Conservation (phyloP, 1,140 invertebrate genomes). For the Coptotermes formosanus region DNA sequence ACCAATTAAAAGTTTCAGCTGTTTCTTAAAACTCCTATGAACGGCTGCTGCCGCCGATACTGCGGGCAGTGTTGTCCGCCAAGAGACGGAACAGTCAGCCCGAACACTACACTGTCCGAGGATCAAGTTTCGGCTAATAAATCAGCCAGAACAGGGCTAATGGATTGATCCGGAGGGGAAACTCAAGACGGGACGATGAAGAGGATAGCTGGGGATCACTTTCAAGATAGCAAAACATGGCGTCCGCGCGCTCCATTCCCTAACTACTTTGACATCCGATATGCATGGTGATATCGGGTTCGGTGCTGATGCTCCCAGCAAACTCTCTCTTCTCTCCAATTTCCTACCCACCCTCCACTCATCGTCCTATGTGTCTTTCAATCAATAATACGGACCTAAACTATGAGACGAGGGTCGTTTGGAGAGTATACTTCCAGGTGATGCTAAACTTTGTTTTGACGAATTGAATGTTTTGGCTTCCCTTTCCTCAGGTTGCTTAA, state of each 20-base stretch:
- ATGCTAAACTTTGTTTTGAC: no score
- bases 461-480: no score
- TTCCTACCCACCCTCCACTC: constrained; percentile 4
- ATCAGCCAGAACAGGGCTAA: constrained; percentile 37
- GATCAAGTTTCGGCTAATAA: constrained; percentile 36
- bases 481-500: no score
- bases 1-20: not conserved
- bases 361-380: constrained; percentile 6
- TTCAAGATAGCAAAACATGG: constrained; percentile 25
- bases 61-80: not conserved
- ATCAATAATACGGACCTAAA: constrained; percentile 9
- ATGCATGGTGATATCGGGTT: constrained; percentile 22
- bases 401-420: not conserved
- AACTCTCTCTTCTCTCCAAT: not conserved
- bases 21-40: no score
- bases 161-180: constrained; percentile 35
- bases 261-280: constrained; percentile 20
- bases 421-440: not conserved
- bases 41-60: not conserved
- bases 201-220: constrained; percentile 24
- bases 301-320: not conserved
- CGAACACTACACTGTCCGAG: constrained; percentile 25
- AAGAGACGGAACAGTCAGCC: constrained; percentile 13
- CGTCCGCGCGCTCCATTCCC: constrained; percentile 14
- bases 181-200: constrained; percentile 4